Base-by-base conservation (phyloP, 2,797 vertebrate genomes). In the Cyprinodon diabolis region DNA sequence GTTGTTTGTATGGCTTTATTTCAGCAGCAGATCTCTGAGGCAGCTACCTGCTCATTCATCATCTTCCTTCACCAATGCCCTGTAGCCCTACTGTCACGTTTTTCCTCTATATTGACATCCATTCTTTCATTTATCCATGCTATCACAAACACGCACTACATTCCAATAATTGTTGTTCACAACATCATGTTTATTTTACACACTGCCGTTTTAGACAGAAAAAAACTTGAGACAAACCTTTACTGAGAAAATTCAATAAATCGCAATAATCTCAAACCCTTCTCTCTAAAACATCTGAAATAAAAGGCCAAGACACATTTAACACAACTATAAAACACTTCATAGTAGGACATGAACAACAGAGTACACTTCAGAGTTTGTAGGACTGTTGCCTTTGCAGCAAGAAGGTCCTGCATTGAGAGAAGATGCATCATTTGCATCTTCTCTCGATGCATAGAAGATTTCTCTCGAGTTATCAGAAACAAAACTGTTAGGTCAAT, bases 1-100 rank as follows among this genome's bases (percentile, higher is more conserved):
- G 56, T 49, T 56, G 76, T 78, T 86, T 84, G 82, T 83, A 87
- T 55, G 87, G 84, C 87, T 88, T 88, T 74, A 84, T 88, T 83
- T 66, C 80, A 88, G 83, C 77, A 21, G 71, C 43, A 58, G 77
- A 73, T 72, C 49, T 84, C 69, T 72, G 74, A 87, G 81, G 81
- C 79, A 84, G 86, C 78, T 91, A 86, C 87, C 77, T 89, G 82
- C 78, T 88, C 86, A 88, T 91, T 89, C 83, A 87, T 91, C 87
- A 89, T 82, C 72, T 66, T 75, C 69, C 62, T 83, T 67, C 69
- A 73, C 67, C 30, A 30, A 30, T 30, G 30, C 54, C 71, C 71
- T 78, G 68, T 79, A 74, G 74, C 81, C 76, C 76, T 0, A 71
- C 74, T 68, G 69, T 68, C 79, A 76, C 63, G 66, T 73, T 68